These are phyloP conservation scores for Drosophila miranda DNA, from an alignment of 1,140 invertebrate species.

Conservation along the genomic window DNA sequence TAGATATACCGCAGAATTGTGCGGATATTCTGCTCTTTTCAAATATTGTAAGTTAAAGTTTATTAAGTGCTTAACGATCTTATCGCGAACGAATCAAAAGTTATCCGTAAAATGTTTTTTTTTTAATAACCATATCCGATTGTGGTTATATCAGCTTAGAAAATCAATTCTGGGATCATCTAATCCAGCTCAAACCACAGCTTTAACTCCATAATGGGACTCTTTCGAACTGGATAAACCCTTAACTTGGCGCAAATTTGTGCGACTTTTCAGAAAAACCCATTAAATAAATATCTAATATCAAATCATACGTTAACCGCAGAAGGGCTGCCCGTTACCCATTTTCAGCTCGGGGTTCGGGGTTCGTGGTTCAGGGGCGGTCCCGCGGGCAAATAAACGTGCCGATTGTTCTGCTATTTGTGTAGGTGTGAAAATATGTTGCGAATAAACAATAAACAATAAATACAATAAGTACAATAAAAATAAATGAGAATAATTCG, in stretches of 20 bases:
- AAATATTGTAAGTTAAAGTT: constrained; percentile 22
- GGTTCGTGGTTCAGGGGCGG: constrained; percentile 1
- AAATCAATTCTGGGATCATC: too few species aligned
- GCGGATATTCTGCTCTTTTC: background rate
- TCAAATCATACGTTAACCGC: constrained; percentile 33
- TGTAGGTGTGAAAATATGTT: constrained; percentile 81
- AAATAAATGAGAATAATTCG: constrained; percentile 70
- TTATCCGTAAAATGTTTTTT: background rate
- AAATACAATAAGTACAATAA: constrained; percentile 54
- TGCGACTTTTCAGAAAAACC: constrained; percentile 30
- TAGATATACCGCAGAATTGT: too few species aligned
- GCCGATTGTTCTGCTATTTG: constrained; percentile 72
- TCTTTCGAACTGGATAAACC: background rate
- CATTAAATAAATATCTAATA: constrained; percentile 52
- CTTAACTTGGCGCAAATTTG: constrained; percentile 3
- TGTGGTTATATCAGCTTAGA: too few species aligned
- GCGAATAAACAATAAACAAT: constrained; percentile 71
- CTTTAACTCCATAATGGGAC: too few species aligned
- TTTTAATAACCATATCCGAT: background rate
- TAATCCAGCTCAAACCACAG: too few species aligned
- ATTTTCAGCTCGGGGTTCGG: background rate
- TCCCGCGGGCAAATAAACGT: constrained; percentile 65
- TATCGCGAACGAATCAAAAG: background rate
- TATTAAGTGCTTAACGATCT: too few species aligned
- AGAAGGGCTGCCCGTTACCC: constrained; percentile 20